Evolutionary conservation across 2,113 vertebrate genomes (phyloP).

Genomic region (Scopus umbretta): DNA sequence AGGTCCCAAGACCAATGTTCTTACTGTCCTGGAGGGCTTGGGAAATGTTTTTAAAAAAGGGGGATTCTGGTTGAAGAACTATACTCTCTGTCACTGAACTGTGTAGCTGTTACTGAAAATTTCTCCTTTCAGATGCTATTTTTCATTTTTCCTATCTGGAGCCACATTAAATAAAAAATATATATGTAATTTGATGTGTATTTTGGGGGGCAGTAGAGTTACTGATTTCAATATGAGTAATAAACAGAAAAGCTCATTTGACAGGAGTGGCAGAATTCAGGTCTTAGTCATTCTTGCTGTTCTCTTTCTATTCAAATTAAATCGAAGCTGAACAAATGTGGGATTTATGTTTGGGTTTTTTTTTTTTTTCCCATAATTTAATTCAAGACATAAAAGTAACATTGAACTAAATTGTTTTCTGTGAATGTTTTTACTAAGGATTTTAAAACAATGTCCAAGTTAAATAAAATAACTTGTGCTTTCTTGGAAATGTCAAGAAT

Average conservation of each 20-base stretch:
- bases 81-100: not conserved
- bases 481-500: not conserved
- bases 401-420: not conserved
- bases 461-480: not conserved
- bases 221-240: not conserved
- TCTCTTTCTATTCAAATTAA: not conserved
- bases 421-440: not conserved
- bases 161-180: not conserved
- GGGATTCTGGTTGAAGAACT: not conserved
- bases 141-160: not conserved
- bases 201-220: not conserved
- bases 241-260: not conserved
- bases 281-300: not conserved
- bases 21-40: not conserved
- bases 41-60: not conserved
- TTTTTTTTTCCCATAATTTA: not conserved
- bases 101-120: not conserved
- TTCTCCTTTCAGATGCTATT: not conserved
- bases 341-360: not conserved
- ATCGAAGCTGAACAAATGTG: not conserved
- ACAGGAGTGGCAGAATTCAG: not conserved
- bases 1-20: not conserved
- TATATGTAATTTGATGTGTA: not conserved
- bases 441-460: not conserved
- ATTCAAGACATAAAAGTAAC: not conserved